Percentiles rank a stretch among this genome's conserved stretches.
Evolutionary conservation across 2,888 invertebrate genomes (phyloP).

Genomic region (Oegoconia quadripuncta): DNA sequence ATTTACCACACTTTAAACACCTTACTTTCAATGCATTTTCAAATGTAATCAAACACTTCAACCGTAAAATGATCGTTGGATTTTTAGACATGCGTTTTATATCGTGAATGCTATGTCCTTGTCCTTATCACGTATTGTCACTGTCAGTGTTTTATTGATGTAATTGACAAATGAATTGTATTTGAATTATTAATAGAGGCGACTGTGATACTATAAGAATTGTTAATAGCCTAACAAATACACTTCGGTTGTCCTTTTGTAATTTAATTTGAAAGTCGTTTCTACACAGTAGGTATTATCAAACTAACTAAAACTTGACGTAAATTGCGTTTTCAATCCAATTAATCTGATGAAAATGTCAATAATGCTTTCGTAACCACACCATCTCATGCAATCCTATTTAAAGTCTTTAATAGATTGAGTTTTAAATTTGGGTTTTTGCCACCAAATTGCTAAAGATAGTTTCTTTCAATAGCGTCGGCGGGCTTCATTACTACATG

Average conservation of each 20-base stretch:
- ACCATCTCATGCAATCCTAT: too few species aligned
- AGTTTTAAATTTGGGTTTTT: too few species aligned
- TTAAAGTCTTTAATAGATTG: slow-evolving; percentile 8
- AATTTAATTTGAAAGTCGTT: too few species aligned
- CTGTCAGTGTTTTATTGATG: slow-evolving; percentile 34
- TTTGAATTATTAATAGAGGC: slow-evolving; percentile 21
- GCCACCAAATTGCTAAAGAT: slow-evolving; percentile 15
- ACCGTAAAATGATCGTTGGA: neutral
- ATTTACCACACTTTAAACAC: too few species aligned
- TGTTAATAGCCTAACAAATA: too few species aligned
- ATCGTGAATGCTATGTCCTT: slow-evolving; percentile 51
- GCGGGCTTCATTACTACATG: slow-evolving; percentile 11
- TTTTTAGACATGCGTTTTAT: slow-evolving; percentile 10
- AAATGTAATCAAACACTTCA: too few species aligned
- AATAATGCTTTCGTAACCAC: neutral
- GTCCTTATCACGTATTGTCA: slow-evolving; percentile 32
- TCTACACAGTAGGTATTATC: too few species aligned
- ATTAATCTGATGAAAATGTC: too few species aligned
- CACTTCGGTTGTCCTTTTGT: too few species aligned
- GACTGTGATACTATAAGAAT: slow-evolving; percentile 8
- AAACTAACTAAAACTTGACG: too few species aligned
- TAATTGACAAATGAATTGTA: slow-evolving; percentile 41
- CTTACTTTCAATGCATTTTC: too few species aligned
- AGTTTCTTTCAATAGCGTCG: slow-evolving; percentile 12
- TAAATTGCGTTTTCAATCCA: too few species aligned